phyloP scores from a whole-genome alignment of 2,113 vertebrate genomes.

The Saguinus midas region DNA sequence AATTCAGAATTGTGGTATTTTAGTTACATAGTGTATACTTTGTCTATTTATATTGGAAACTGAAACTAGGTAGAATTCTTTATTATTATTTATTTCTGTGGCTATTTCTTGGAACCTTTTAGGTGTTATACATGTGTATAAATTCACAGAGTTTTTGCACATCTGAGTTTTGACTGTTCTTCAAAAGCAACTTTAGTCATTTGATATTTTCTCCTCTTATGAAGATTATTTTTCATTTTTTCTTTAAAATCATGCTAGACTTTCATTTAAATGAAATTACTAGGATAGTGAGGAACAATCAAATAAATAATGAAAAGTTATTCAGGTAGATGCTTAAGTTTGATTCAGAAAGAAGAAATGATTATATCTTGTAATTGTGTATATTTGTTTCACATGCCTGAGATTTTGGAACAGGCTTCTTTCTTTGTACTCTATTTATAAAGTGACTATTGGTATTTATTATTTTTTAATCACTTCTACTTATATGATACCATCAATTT shows the following conservation, averaged over 20 bases:
- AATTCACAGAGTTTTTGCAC: not conserved
- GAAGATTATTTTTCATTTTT: conserved; percentile 4
- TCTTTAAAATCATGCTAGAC: not conserved
- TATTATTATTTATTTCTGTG: conserved; percentile 33
- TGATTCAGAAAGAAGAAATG: conserved; percentile 21
- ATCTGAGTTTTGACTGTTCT: conserved; percentile 33
- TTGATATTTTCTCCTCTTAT: conserved; percentile 35
- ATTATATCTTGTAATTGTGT: not conserved
- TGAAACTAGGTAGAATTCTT: conserved; percentile 34
- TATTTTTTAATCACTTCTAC: conserved; percentile 42
- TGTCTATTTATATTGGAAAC: not conserved
- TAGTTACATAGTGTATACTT: not conserved
- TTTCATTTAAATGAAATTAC: conserved; percentile 16
- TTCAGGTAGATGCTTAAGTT: conserved; percentile 7
- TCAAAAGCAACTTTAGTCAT: conserved; percentile 19
- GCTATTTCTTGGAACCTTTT: conserved; percentile 33
- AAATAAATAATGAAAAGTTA: conserved; percentile 28
- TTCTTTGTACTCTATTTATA: conserved; percentile 56
- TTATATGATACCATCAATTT: conserved; percentile 34
- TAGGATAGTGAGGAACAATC: not conserved
- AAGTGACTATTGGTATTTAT: conserved; percentile 58
- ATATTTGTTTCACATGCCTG: conserved; percentile 2
- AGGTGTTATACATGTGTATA: not conserved
- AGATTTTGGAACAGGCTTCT: conserved; percentile 14
- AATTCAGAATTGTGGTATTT: not conserved